Conservation (phyloP, 2,888 invertebrate genomes). For the Bruchidius siliquastri region DNA sequence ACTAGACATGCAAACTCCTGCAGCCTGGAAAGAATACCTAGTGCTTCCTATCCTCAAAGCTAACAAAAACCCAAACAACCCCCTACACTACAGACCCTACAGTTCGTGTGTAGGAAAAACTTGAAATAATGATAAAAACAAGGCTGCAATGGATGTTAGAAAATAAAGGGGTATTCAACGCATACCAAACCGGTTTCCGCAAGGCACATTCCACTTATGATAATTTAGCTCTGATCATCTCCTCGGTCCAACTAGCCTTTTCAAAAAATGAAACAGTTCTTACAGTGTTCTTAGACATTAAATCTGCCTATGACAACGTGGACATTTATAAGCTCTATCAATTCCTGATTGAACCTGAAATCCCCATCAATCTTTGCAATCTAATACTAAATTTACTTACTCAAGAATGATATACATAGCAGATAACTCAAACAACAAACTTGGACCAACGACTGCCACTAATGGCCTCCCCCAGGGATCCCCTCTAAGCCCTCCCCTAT, state of each 20-base stretch:
- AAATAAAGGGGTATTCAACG: neutral
- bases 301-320: neutral
- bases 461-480: neutral
- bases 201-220: neutral
- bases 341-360: neutral
- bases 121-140: neutral
- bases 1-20: neutral
- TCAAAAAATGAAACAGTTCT: neutral
- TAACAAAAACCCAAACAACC: too few relatives aligned
- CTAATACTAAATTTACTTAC: neutral
- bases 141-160: neutral
- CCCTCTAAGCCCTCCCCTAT: neutral
- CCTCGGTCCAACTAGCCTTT: neutral
- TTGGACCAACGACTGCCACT: neutral
- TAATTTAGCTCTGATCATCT: neutral
- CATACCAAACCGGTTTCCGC: neutral
- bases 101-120: neutral
- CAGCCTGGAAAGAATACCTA: neutral
- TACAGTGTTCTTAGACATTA: too few relatives aligned
- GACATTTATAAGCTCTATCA: neutral
- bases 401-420: neutral
- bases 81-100: too few relatives aligned
- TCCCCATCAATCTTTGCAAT: neutral
- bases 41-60: too few relatives aligned
- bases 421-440: neutral